A percentile compares a stretch with the other conserved stretches of the same genome.
Conservation (phyloP, 2,888 invertebrate species). For the Sericinus montela region DNA sequence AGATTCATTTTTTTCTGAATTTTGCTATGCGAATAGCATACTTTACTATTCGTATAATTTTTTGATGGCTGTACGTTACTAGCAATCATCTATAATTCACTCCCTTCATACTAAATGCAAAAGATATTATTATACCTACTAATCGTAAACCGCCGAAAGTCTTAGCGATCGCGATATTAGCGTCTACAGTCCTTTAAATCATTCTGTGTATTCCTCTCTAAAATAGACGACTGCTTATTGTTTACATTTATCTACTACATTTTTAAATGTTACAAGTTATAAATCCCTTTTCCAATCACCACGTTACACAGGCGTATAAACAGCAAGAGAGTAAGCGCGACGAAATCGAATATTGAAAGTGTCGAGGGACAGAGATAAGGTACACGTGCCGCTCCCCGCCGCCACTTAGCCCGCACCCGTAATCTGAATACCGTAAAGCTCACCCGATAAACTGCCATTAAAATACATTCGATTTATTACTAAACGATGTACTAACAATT, state of each 20-base stretch:
- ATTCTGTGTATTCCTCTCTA: too few relatives aligned
- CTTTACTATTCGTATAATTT: too few relatives aligned
- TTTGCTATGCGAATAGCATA: too few relatives aligned
- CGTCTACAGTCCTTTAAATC: too few relatives aligned
- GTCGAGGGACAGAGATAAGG: constrained; percentile 74
- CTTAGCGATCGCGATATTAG: too few relatives aligned
- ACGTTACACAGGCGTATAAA: constrained; percentile 24
- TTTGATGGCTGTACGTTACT: too few relatives aligned
- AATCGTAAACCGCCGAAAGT: too few relatives aligned
- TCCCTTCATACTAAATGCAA: too few relatives aligned
- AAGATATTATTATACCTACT: too few relatives aligned
- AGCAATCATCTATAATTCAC: too few relatives aligned
- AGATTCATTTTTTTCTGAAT: too few relatives aligned
- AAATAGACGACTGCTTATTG: too few relatives aligned
- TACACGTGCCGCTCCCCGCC: constrained; percentile 69
- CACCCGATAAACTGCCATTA: constrained; percentile 77
- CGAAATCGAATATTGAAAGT: constrained; percentile 77
- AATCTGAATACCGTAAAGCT: constrained; percentile 78
- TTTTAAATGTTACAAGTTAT: neutral
- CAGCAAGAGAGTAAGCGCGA: constrained; percentile 53
- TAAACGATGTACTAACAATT: constrained; percentile 68
- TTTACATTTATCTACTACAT: neutral
- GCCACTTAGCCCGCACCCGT: constrained; percentile 68
- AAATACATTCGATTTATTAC: constrained; percentile 79
- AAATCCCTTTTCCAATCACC: constrained; percentile 8